A percentile compares a stretch with the other conserved stretches of the same genome.
Conservation (phyloP, 1,140 invertebrate genomes). For the Hylyphantes graminicola region DNA sequence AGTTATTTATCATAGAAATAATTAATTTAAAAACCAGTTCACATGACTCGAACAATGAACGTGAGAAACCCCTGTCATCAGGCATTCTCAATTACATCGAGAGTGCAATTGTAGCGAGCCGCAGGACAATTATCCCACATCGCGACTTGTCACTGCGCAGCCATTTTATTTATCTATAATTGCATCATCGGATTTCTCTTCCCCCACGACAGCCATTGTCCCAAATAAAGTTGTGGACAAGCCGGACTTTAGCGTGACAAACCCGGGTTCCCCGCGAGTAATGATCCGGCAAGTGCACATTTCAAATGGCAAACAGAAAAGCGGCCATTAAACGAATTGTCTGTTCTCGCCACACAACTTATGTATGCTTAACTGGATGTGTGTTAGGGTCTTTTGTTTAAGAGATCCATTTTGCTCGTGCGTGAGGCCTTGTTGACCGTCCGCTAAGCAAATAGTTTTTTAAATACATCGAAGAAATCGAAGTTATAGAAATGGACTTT, state of each 20-base stretch:
- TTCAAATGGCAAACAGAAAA: conserved; percentile 17
- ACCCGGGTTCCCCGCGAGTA: conserved; percentile 27
- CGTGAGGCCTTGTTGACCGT: conserved; percentile 34
- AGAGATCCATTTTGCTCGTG: not conserved
- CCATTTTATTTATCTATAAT: too few species aligned
- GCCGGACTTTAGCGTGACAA: conserved; percentile 9
- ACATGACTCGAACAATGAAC: too few species aligned
- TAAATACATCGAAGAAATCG: conserved; percentile 11
- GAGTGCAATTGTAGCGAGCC: too few species aligned
- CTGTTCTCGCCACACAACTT: not conserved
- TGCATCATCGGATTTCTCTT: too few species aligned
- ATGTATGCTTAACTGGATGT: not conserved
- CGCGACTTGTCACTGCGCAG: too few species aligned
- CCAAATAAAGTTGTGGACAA: too few species aligned
- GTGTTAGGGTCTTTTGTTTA: not conserved
- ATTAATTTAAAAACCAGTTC: too few species aligned
- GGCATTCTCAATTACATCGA: too few species aligned
- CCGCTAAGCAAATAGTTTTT: conserved; percentile 30
- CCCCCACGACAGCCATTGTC: too few species aligned
- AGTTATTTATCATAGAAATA: too few species aligned
- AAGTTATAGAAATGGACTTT: conserved; percentile 10
- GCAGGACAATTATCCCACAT: too few species aligned
- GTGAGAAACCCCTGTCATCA: too few species aligned
- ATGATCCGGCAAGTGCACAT: conserved; percentile 29
- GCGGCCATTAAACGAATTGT: conserved; percentile 49